phyloP scores from a whole-genome alignment of 2,888 invertebrate species.

The Rhabditophanes sp. region DNA sequence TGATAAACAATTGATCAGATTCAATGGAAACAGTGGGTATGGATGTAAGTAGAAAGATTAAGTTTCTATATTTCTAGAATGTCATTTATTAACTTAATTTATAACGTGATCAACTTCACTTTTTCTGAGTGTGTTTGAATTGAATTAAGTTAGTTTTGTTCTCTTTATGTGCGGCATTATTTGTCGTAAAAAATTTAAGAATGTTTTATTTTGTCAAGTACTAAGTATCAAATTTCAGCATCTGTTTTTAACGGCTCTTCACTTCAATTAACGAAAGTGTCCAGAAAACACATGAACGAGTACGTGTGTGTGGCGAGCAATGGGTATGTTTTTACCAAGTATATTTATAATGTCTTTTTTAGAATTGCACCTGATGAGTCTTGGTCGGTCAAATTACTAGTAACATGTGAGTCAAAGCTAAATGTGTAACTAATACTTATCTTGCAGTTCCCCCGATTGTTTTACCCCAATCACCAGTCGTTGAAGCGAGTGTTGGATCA shows the following conservation, averaged over 20 bases:
- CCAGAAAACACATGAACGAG: slow-evolving; percentile 40
- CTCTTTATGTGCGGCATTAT: no score
- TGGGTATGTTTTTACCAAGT: no score
- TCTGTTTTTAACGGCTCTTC: slow-evolving; percentile 35
- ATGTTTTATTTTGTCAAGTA: slow-evolving; percentile 7
- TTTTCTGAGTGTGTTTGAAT: no score
- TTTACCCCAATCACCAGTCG: slow-evolving; percentile 12
- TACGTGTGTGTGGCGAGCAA: slow-evolving; percentile 42
- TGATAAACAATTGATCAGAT: slow-evolving; percentile 40
- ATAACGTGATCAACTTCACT: slow-evolving; percentile 1
- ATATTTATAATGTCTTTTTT: no score
- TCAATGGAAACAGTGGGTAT: slow-evolving; percentile 38
- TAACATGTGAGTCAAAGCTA: slow-evolving; percentile 30
- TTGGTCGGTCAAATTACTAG: slow-evolving; percentile 41
- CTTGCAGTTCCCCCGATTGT: slow-evolving; percentile 1
- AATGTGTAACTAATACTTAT: slow-evolving; percentile 7
- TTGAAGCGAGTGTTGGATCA: slow-evolving; percentile 32
- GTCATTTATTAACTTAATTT: neutral
- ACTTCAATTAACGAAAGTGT: slow-evolving; percentile 29
- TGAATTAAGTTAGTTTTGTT: no score
- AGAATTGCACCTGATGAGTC: slow-evolving; percentile 42
- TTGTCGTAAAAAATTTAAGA: no score
- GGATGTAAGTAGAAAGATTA: slow-evolving; percentile 24
- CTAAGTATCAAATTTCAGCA: slow-evolving; percentile 21
- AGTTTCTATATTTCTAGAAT: slow-evolving; percentile 4